Base-by-base conservation (phyloP, 2,113 vertebrate genomes). In the Puffinus mauretanicus region DNA sequence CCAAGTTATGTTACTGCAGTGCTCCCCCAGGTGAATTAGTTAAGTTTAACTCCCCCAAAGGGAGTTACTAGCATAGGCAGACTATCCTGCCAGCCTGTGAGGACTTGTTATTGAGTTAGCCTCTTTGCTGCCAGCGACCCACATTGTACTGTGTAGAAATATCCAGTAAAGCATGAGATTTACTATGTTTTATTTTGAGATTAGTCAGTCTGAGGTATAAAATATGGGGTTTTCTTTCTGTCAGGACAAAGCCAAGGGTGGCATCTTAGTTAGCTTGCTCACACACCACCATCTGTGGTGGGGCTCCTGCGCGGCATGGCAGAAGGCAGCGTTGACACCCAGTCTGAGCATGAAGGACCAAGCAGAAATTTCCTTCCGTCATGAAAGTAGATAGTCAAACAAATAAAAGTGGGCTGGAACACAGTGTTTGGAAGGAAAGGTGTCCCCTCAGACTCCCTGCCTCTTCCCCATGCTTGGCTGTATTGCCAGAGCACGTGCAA, bases 271-370 rank as follows among this genome's bases (percentile, higher is more conserved):
- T 44, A 40, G 29, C 6, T 58, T 14, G 36, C 17, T 75, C 61
- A n/a, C 16, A 88, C 21, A 6, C 25, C 66, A 58, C 9, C 42
- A 61, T 5, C 30, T 2, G 0, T 11, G 54, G n/a, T 19, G 46
- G 40, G 58, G 47, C 20, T 84, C 11, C 3, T 4, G 27, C 0
- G 3, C 3, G 8, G 27, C 12, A 40, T 0, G 4, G 21, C 22
- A 69, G 30, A 90, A 88, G 11, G 49, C 36, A 79, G 22, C 0
- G 0, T 20, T 76, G n/a, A n/a, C 62, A 82, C 19, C n/a, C 44
- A 47, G 44, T 3, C 57, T 61, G 29, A 86, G n/a, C 58, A 70
- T 55, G 60, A 92, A 80, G 46, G 58, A 58, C 10, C 1, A 2
- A 85, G 46, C 36, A 75, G 38, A 26, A 82, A 82, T 62, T 86